Conservation (phyloP, 2,888 invertebrate genomes). For the Bombylius discolor region DNA sequence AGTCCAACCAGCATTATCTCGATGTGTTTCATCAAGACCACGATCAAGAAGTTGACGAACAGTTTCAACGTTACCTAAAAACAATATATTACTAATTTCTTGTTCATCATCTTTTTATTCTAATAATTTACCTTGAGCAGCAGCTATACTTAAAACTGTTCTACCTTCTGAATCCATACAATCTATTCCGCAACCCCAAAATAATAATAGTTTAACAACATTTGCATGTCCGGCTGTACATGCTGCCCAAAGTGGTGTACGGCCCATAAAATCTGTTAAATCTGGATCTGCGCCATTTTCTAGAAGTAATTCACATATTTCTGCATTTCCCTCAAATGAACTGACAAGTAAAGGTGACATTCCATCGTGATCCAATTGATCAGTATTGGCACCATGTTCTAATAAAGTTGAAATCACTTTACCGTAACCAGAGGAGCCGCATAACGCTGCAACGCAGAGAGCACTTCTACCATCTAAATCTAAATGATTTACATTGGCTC, state of each 20-base stretch:
- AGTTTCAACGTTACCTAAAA: slow-evolving; percentile 62
- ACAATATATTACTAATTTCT: too few species aligned
- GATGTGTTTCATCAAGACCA: slow-evolving; percentile 73
- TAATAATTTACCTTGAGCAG: slow-evolving; percentile 53
- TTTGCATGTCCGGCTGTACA: slow-evolving; percentile 84
- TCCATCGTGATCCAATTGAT: slow-evolving; percentile 70
- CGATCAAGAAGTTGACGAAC: slow-evolving; percentile 79
- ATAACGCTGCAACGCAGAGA: slow-evolving; percentile 73
- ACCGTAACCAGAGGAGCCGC: slow-evolving; percentile 61
- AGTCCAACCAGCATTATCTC: slow-evolving; percentile 95
- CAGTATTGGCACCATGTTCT: slow-evolving; percentile 71
- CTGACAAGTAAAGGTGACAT: slow-evolving; percentile 82
- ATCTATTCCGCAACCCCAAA: slow-evolving; percentile 94
- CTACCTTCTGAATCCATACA: slow-evolving; percentile 88
- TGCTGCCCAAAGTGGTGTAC: slow-evolving; percentile 83
- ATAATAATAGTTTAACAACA: slow-evolving; percentile 72
- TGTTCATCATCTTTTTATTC: not conserved
- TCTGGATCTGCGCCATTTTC: slow-evolving; percentile 91
- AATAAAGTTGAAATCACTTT: slow-evolving; percentile 57
- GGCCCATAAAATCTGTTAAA: slow-evolving; percentile 64
- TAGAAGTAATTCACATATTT: slow-evolving; percentile 78
- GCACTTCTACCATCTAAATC: slow-evolving; percentile 83
- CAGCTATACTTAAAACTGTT: slow-evolving; percentile 74
- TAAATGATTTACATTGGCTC: slow-evolving; percentile 72
- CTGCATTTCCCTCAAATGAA: slow-evolving; percentile 84